Percentiles rank a stretch among this genome's conserved stretches.
Conservation (phyloP, 2,888 invertebrate genomes). For the Thereva unica region DNA sequence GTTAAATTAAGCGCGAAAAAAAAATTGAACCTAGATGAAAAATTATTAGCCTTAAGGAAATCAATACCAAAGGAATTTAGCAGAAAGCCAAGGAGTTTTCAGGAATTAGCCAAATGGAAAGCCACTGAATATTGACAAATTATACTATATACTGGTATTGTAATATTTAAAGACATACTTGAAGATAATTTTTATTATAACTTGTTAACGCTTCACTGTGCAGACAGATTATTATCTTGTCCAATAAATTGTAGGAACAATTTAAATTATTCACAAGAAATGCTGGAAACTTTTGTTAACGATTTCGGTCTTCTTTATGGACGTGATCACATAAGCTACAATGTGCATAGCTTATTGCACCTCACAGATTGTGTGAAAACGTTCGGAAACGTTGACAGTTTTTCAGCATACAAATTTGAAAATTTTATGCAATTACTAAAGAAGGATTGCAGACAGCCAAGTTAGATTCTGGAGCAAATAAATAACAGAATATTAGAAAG, state of each 20-base stretch:
- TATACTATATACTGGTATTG: conserved; percentile 39
- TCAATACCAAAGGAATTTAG: conserved; percentile 41
- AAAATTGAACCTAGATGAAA: too few relatives aligned
- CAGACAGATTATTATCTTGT: conserved; percentile 26
- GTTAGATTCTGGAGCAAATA: too few relatives aligned
- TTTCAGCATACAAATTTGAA: too few relatives aligned
- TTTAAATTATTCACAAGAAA: conserved; percentile 30
- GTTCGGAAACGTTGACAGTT: too few relatives aligned
- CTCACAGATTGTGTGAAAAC: too few relatives aligned
- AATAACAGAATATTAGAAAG: too few relatives aligned
- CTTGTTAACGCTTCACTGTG: conserved; percentile 29
- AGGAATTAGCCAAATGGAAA: conserved; percentile 41
- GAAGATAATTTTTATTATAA: conserved; percentile 38
- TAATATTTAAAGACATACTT: conserved; percentile 41
- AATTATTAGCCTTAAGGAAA: too few relatives aligned
- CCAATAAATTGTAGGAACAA: conserved; percentile 30
- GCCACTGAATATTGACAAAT: conserved; percentile 36
- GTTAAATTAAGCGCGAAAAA: too few relatives aligned
- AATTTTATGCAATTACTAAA: too few relatives aligned
- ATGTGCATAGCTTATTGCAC: too few relatives aligned
- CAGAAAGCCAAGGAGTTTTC: conserved; percentile 39
- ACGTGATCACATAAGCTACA: conserved; percentile 2
- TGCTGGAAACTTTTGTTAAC: conserved; percentile 38
- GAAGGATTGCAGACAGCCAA: too few relatives aligned
- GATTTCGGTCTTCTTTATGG: too few relatives aligned